Percentiles rank a stretch among this genome's conserved stretches.
Evolutionary conservation across 2,113 vertebrate genomes (phyloP).

Genomic region (Vimba vimba): DNA sequence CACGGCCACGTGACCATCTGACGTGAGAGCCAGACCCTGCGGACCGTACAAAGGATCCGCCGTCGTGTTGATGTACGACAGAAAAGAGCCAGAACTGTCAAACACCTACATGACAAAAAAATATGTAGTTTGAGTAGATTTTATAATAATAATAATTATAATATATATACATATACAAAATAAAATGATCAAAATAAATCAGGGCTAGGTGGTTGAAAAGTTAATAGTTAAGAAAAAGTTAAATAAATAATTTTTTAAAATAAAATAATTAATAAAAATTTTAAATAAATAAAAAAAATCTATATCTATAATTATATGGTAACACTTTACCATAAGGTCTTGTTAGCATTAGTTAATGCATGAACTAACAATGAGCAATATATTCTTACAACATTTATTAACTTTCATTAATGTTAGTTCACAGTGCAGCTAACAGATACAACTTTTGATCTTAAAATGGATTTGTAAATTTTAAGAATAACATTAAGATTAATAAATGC

Average conservation of each 20-base stretch:
- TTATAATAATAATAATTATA: not conserved
- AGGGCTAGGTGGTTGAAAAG: not conserved
- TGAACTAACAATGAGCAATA: no score
- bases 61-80: conserved; percentile 96
- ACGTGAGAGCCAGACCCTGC: conserved; percentile 92
- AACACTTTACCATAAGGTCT: no score
- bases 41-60: conserved; percentile 94
- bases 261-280: not conserved
- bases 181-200: not conserved
- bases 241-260: not conserved
- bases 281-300: not conserved
- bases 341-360: no score
- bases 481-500: no score
- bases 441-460: no score
- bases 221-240: no score
- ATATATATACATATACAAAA: not conserved
- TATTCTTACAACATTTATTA: no score
- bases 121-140: not conserved
- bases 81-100: conserved; percentile 93
- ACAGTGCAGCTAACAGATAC: no score
- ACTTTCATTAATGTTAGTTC: no score
- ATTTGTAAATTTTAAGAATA: no score
- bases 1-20: conserved; percentile 94
- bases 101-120: conserved; percentile 81
- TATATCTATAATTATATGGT: not conserved